phyloP scores from a whole-genome alignment of 2,113 vertebrate species.

The Osmerus mordax region DNA sequence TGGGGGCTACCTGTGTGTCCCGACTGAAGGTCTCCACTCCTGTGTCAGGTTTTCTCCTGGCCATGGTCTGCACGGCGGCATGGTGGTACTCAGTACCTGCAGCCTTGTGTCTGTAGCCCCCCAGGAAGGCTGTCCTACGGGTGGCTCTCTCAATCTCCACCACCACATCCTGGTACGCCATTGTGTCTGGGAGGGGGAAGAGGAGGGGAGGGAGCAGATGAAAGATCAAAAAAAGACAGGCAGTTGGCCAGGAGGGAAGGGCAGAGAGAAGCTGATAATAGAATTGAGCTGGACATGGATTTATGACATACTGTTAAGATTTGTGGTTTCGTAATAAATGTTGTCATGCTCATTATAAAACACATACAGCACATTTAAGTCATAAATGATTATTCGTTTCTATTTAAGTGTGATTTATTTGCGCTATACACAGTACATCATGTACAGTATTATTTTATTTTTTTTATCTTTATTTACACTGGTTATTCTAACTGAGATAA shows the following conservation, averaged over 20 bases:
- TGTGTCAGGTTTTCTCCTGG: conserved; percentile 67
- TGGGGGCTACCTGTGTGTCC: conserved; percentile 78
- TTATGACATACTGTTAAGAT: not conserved
- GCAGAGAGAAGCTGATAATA: not conserved
- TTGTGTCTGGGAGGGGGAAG: conserved; percentile 49
- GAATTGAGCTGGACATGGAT: not conserved
- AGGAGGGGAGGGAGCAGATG: not conserved
- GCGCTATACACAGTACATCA: not conserved
- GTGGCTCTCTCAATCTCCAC: conserved; percentile 79
- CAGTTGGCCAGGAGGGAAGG: not conserved
- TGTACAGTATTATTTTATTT: no score
- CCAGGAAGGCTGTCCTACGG: conserved; percentile 82
- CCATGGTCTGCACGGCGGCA: conserved; percentile 81
- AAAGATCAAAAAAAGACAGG: not conserved
- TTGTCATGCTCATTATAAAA: no score
- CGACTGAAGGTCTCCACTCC: conserved; percentile 69
- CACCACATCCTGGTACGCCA: conserved; percentile 68
- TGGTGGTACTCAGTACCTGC: conserved; percentile 86
- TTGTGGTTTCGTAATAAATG: no score
- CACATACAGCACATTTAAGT: no score
- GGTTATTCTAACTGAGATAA: no score
- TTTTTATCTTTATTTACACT: no score
- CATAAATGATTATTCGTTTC: no score
- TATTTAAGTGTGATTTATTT: not conserved
- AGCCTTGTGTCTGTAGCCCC: conserved; percentile 82